Base-by-base conservation (phyloP, 2,113 vertebrate genomes). In the Rissa tridactyla region DNA sequence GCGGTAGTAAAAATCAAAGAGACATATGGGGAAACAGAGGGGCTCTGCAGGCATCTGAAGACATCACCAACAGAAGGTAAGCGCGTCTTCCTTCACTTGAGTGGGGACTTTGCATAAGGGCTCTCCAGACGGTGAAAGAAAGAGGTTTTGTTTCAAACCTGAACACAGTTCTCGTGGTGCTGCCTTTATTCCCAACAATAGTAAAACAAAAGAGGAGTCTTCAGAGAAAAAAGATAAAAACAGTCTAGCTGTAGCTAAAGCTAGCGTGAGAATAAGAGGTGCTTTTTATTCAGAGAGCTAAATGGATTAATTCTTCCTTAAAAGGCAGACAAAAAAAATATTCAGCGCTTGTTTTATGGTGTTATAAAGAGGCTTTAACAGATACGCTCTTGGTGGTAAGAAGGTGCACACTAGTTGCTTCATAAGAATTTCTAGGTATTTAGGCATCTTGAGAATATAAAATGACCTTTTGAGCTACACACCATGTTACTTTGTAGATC, bases 1-100 rank as follows among this genome's bases (percentile, higher is more conserved):
- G 99, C 99, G n/a, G 98, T 99, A 97, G 98, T 99, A 97, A 99
- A 99, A 98, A 98, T 99, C 97, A 99, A 99, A 98, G 99, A 99
- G 97, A 99, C 99, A 70, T 99, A 99, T 26, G 99, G 99, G 93
- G 99, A 98, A 97, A 97, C 98, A 7, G 99, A 99, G 86, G 99
- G 99, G 97, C 98, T 99, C 97, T 99, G 99, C 98, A 98, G 98
- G 97, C 98, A 98, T 97, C 98, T 99, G 98, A 99, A 99, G 95
- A 99, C 99, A 91, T 99, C 99, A 42, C 99, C 99, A 83, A 99
- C 98, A 70, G 99, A 99, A 99, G 99, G 99, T 99, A 97, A 98
- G 97, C 5, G 1, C 13, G 3, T 71, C 83, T 88, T 30, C 16
- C 22, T 78, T 82, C 38, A 3, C 18, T 9, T 19, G 15, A 47